Base-by-base conservation (phyloP, 2,113 vertebrate species). In the Brevimyrus niger region DNA sequence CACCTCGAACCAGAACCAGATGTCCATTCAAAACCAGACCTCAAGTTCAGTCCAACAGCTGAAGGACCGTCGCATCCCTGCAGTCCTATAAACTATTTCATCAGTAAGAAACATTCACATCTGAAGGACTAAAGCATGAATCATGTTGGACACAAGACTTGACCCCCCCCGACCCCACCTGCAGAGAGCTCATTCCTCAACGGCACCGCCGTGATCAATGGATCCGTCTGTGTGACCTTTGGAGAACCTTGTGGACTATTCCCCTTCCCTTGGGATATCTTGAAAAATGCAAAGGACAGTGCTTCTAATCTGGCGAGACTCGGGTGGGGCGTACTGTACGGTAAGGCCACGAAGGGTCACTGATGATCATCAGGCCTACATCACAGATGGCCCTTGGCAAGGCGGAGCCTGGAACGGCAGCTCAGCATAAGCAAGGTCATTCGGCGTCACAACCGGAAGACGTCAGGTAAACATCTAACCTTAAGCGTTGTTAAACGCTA, bases 121-220 rank as follows among this genome's bases (percentile, higher is more conserved):
- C 47, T 87, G 27, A 87, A 53, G 27, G 50, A 50, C 48, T 87
- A 19, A 87, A 53, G 50, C 48, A 87, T 53, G 85, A 87, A 53
- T 87, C 27, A 87, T 53, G 50, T 17, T 87, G 47, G 47, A 87
- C 85, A 35, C 4, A 23, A 87, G 50, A 35, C 53, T 35, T 87
- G 50, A 87, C 48, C 85, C 27, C 61, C 19, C 10, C 65, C 42
- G 61, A 65, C 51, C 73, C 35, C 3, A 21, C 38, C 47, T 61
- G 83, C 50, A 73, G 23, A 82, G 8, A 11, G 17, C 82, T 35
- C 90, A 88, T 90, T 88, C 87, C 73, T 91, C 90, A 90, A 89
- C 90, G 5, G 53, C 84, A 21, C 89, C 86, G 87, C 89, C 44
- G 31, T 48, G 10, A 88, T 61, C 55, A 91, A 61, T 87, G 86